phyloP scores from a whole-genome alignment of 2,113 vertebrate genomes.

The Daubentonia madagascariensis region DNA sequence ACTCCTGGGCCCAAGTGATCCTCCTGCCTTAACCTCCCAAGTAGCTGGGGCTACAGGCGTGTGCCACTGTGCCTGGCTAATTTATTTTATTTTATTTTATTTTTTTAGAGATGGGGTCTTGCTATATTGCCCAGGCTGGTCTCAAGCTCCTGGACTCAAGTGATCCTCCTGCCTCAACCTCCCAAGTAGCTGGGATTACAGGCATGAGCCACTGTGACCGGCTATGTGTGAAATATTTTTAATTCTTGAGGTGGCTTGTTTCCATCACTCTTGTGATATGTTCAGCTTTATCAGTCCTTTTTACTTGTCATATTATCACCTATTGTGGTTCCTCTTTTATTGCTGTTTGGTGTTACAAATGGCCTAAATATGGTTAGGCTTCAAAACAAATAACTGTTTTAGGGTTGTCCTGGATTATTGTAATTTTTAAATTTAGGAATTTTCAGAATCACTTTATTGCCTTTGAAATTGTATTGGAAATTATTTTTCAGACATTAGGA shows the following conservation, averaged over 20 bases:
- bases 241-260: slow-evolving; percentile 35
- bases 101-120: neutral
- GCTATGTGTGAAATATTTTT: neutral
- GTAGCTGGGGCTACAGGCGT: neutral
- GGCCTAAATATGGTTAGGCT: neutral
- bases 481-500: slow-evolving; percentile 6
- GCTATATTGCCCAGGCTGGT: neutral
- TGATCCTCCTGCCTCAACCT: neutral
- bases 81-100: neutral
- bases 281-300: neutral
- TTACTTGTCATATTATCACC: neutral
- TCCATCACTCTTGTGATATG: neutral
- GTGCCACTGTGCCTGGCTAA: neutral
- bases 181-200: neutral
- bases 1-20: neutral
- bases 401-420: neutral
- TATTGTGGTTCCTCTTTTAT: neutral
- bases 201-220: neutral
- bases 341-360: neutral
- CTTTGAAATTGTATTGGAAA: neutral
- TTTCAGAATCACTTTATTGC: slow-evolving; percentile 1
- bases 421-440: slow-evolving; percentile 6
- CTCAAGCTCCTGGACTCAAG: neutral
- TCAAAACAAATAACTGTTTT: slow-evolving; percentile 1
- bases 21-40: neutral